These are phyloP conservation scores for Brachyistius frenatus DNA, from an alignment of 2,113 vertebrate genomes.

Conservation along the genomic window DNA sequence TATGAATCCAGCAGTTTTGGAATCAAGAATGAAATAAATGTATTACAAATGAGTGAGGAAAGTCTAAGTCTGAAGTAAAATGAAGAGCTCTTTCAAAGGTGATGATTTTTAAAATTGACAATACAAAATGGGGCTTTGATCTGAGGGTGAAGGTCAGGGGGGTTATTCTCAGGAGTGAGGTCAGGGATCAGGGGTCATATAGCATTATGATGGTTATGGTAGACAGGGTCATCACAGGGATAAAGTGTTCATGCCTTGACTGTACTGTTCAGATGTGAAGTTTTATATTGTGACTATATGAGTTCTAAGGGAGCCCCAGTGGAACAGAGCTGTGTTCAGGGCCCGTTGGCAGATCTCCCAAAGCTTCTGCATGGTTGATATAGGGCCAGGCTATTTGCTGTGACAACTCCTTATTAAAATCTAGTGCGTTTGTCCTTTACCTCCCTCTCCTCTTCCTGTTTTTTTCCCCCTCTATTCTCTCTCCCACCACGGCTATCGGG, in stretches of 20 bases:
- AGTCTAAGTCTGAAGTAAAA: background rate
- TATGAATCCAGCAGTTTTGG: background rate
- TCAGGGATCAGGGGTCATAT: slow-evolving; percentile 20
- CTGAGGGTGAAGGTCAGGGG: background rate
- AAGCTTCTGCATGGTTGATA: slow-evolving; percentile 70
- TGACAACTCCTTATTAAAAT: slow-evolving; percentile 83
- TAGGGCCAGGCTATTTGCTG: slow-evolving; percentile 70
- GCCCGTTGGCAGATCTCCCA: slow-evolving; percentile 71
- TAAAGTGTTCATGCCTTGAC: slow-evolving; percentile 5
- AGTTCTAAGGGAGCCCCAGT: slow-evolving; percentile 51
- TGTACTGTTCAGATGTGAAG: slow-evolving; percentile 23
- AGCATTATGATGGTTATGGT: background rate
- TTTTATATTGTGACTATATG: slow-evolving; percentile 54
- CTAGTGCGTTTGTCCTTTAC: slow-evolving; percentile 72
- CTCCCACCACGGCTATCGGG: slow-evolving; percentile 21
- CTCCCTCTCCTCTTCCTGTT: slow-evolving; percentile 39
- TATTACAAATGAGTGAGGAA: background rate
- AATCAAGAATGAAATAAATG: background rate
- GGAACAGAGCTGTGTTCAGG: slow-evolving; percentile 65
- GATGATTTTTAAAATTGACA: slow-evolving; percentile 28
- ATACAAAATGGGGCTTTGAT: slow-evolving; percentile 24
- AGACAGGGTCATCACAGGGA: slow-evolving; percentile 20
- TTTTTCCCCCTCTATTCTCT: slow-evolving; percentile 35
- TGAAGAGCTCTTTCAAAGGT: background rate
- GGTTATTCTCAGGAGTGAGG: slow-evolving; percentile 9